Evolutionary conservation across 2,113 vertebrate genomes (phyloP).

Genomic region (Elephas maximus): DNA sequence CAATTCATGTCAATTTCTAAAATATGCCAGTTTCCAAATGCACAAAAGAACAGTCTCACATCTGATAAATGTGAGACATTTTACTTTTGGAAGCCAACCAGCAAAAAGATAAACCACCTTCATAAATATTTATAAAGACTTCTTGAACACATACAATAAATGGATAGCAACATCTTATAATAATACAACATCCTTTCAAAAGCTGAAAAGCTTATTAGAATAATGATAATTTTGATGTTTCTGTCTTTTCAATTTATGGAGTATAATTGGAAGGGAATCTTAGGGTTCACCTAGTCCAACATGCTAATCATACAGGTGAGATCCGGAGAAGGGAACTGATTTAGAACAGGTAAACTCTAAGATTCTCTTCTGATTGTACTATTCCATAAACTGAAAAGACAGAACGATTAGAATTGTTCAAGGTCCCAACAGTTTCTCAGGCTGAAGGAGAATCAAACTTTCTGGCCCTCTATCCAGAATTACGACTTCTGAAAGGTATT

Average conservation of each 20-base stretch:
- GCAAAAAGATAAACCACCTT: slow-evolving; percentile 40
- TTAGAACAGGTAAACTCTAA: not conserved
- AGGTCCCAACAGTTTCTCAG: not conserved
- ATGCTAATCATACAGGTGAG: not conserved
- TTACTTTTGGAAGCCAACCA: slow-evolving; percentile 43
- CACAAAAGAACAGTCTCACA: slow-evolving; percentile 48
- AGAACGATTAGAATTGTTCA: not conserved
- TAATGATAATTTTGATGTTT: slow-evolving; percentile 35
- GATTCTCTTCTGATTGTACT: not conserved
- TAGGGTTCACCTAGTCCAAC: not conserved
- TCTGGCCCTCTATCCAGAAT: not conserved
- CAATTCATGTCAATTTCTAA: slow-evolving; percentile 41
- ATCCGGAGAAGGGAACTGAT: not conserved
- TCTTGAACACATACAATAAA: slow-evolving; percentile 36
- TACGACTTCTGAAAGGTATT: not conserved
- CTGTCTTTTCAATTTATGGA: not conserved
- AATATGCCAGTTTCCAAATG: slow-evolving; percentile 35
- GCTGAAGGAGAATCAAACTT: not conserved
- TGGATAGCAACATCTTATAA: slow-evolving; percentile 19
- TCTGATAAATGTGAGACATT: not conserved
- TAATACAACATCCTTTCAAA: slow-evolving; percentile 41
- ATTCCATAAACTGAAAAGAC: not conserved
- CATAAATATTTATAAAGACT: slow-evolving; percentile 23
- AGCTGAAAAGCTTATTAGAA: not conserved
- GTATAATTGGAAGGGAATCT: not conserved